These are phyloP conservation scores for Macrostomum lignano DNA, from an alignment of 1,140 invertebrate genomes.

Conservation along the genomic window DNA sequence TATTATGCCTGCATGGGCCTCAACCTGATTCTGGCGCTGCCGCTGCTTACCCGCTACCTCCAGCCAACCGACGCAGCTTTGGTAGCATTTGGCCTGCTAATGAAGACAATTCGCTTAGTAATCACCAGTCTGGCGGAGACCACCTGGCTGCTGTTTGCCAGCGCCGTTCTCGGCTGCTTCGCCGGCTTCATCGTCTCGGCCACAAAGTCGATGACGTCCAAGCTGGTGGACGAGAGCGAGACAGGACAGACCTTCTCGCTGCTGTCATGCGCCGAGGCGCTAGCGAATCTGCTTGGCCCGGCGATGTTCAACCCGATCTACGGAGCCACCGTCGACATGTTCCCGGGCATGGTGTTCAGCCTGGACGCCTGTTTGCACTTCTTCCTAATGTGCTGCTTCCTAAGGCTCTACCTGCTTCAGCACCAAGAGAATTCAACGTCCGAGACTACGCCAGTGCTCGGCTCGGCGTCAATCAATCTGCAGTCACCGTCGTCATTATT, in stretches of 20 bases:
- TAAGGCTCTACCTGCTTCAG: not conserved
- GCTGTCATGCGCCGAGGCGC: slow-evolving; percentile 15
- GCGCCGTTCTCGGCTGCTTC: slow-evolving; percentile 14
- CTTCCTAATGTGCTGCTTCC: not conserved
- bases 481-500: no score
- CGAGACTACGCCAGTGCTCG: no score
- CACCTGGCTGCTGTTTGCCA: slow-evolving; percentile 20
- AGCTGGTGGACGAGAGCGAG: slow-evolving; percentile 15
- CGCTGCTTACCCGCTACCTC: slow-evolving; percentile 13
- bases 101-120: slow-evolving; percentile 12
- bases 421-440: no score
- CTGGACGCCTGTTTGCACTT: slow-evolving; percentile 10
- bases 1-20: slow-evolving; percentile 20
- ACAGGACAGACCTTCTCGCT: slow-evolving; percentile 18
- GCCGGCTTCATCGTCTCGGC: slow-evolving; percentile 16
- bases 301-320: slow-evolving; percentile 20
- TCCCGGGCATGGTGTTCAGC: slow-evolving; percentile 15
- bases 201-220: slow-evolving; percentile 17
- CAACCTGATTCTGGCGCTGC: slow-evolving; percentile 15
- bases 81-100: slow-evolving; percentile 14
- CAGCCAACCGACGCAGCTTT: slow-evolving; percentile 13
- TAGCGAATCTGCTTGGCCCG: slow-evolving; percentile 16
- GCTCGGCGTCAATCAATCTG: no score
- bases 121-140: slow-evolving; percentile 15
- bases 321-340: slow-evolving; percentile 13